Evolutionary conservation across 2,797 vertebrate genomes (phyloP).

Genomic region (Anabacerthia variegaticeps): DNA sequence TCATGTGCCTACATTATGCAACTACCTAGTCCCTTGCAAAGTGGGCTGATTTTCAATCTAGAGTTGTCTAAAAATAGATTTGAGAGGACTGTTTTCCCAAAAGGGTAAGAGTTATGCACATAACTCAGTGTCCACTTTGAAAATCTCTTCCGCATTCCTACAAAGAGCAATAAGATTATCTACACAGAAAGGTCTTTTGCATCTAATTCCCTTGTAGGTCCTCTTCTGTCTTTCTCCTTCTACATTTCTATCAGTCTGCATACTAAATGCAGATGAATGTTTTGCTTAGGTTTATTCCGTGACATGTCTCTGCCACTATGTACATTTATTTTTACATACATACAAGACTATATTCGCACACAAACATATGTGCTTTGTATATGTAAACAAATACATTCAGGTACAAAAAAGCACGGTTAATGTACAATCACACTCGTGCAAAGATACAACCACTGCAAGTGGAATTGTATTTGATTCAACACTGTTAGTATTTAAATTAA

Average conservation of each 20-base stretch:
- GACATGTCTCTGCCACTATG: not conserved
- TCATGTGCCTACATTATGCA: not conserved
- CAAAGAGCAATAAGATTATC: not conserved
- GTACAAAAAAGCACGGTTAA: not conserved
- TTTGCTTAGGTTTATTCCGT: not conserved
- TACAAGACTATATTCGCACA: not conserved
- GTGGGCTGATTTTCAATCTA: not conserved
- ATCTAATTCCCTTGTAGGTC: not conserved
- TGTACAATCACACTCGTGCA: not conserved
- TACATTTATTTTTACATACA: not conserved
- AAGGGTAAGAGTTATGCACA: not conserved
- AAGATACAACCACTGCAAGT: not conserved
- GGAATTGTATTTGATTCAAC: not conserved
- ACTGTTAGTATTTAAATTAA: not conserved
- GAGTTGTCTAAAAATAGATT: slow-evolving; percentile 26
- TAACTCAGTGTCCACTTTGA: not conserved
- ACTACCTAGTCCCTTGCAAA: not conserved
- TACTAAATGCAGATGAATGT: not conserved
- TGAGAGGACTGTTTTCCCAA: not conserved
- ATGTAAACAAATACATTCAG: not conserved
- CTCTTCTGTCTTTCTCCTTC: not conserved
- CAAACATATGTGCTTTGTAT: not conserved
- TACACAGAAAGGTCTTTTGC: not conserved
- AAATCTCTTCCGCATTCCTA: not conserved
- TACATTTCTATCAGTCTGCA: not conserved